Evolutionary conservation across 2,888 invertebrate genomes (phyloP).

Genomic region (Tachina grossa): DNA sequence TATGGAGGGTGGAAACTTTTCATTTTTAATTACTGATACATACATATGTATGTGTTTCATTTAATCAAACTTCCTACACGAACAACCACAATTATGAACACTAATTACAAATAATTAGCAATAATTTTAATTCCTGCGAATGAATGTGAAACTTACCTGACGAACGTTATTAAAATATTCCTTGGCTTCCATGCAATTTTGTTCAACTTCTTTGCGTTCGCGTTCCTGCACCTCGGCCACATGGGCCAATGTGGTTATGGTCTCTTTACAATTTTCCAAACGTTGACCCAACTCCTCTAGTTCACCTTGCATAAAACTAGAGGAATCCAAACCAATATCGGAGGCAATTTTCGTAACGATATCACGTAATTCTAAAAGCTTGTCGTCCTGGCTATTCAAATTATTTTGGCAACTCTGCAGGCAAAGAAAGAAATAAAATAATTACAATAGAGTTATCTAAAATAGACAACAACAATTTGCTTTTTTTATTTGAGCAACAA

Average conservation of each 20-base stretch:
- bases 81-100: not conserved
- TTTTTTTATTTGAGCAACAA: not conserved
- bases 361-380: constrained; percentile 87
- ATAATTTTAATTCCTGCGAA: constrained; percentile 24
- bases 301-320: constrained; percentile 89
- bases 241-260: constrained; percentile 89
- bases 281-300: constrained; percentile 89
- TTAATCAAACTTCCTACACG: not conserved
- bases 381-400: constrained; percentile 88
- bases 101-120: constrained; percentile 51
- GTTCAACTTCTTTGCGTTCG: constrained; percentile 84
- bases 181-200: constrained; percentile 85
- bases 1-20: not conserved
- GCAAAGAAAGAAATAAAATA: not conserved
- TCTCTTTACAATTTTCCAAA: constrained; percentile 89
- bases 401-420: constrained; percentile 89
- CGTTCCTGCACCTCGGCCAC: constrained; percentile 88
- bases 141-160: constrained; percentile 85
- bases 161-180: constrained; percentile 88
- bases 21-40: not conserved
- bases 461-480: not conserved
- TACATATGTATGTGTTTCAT: not conserved
- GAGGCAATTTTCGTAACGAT: constrained; percentile 91
- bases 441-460: not conserved
- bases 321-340: constrained; percentile 89